Evolutionary conservation across 1,140 invertebrate species (phyloP), one percentile per base, ranked within the genome.

Genomic region (Plodia interpunctella): DNA sequence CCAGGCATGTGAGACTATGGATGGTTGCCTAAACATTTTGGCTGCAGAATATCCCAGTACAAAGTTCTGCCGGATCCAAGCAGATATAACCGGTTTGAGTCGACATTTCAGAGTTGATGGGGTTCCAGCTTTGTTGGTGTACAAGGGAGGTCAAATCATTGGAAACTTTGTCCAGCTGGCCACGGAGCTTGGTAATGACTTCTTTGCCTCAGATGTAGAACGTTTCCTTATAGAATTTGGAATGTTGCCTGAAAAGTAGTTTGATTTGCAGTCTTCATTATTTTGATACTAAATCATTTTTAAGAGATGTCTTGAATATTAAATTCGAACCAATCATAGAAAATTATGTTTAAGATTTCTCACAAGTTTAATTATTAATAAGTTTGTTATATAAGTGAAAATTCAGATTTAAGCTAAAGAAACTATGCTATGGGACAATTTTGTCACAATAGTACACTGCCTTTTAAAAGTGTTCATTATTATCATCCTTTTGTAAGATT

Each of bases 121-220:
- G 15, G 93, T 99, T 0, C 98, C 98, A 30, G 97, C 98, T 13
- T 83, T 99, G 49, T 88, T 99, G 20, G 93, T 97, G 0, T 99
- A 99, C 79, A 98, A 97, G 91, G 93, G 91, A 57, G 96, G 96
- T 8, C 94, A 97, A 75, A 89, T 99, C 8, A 94, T 99, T 76
- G 97, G 97, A 8, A 99, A 98, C 90, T 99, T 98, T 91, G 93
- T 99, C 10, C 91, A 94, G 25, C 75, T 99, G 13, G 94, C 94
- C 11, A 94, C 97, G 78, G 95, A 97, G 70, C 90, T 99, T 32
- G 97, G 97, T 2, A 93, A 95, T 82, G 97, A 99, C 74, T 99
- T 99, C 90, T 97, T 93, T 88, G 92, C 95, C 5, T 93, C 93
- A 20, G 98, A 99, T 90, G 93, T 99, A 10, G 96, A 98, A 89